Conservation (phyloP, 2,113 vertebrate genomes). For the Leucoraja erinaceus region DNA sequence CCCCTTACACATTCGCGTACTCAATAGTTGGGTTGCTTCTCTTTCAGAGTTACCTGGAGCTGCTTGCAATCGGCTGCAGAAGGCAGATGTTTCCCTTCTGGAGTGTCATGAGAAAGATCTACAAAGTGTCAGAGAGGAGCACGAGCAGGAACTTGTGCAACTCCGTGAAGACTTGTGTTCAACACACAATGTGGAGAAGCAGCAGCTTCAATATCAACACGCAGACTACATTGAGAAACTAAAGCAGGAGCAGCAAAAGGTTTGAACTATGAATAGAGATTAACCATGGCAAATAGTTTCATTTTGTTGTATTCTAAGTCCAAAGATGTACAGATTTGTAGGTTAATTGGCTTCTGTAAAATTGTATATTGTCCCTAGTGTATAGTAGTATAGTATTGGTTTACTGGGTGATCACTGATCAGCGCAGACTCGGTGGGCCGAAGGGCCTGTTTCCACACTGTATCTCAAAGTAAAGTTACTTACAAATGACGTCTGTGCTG, state of each 20-base stretch:
- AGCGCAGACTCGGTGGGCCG: no score
- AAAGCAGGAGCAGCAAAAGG: conserved; percentile 47
- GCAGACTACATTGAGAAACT: conserved; percentile 50
- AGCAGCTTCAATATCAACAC: conserved; percentile 54
- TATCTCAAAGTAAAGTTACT: no score
- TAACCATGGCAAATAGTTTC: not conserved
- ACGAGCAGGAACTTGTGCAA: conserved; percentile 58
- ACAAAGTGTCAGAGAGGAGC: conserved; percentile 55
- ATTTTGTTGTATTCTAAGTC: not conserved
- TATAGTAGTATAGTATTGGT: no score
- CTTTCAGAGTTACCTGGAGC: not conserved
- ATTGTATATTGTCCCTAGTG: no score
- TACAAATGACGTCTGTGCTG: no score
- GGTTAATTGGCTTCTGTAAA: no score
- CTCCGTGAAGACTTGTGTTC: conserved; percentile 51
- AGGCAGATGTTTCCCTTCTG: not conserved
- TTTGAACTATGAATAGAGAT: not conserved
- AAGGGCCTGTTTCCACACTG: no score
- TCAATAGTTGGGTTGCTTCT: not conserved
- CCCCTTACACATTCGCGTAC: not conserved
- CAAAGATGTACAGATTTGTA: no score
- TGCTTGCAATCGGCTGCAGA: conserved; percentile 21
- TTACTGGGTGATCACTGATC: no score
- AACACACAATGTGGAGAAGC: conserved; percentile 52
- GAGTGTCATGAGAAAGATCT: conserved; percentile 35